Evolutionary conservation across 2,113 vertebrate genomes (phyloP), one percentile per base, ranked within the genome.

Genomic region (Corythaixoides concolor): DNA sequence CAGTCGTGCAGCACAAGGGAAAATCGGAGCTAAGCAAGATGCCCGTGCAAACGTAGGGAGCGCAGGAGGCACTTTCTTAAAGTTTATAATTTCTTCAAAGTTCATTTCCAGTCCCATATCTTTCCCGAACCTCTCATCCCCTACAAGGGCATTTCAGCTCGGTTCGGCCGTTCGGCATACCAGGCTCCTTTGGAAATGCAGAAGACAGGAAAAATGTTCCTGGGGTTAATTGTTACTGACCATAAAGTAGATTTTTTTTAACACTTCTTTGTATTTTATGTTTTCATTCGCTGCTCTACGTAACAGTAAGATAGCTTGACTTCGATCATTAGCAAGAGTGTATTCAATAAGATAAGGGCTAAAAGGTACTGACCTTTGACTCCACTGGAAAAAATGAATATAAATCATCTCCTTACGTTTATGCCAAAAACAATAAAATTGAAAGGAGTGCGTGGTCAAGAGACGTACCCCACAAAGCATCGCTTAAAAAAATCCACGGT

Each of bases 321-420:
- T 94, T 69, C 27, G 6, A 56, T 84, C 86, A 49, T 88, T 90
- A 69, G 37, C 62, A 87, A 18, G 80, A 89, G 92, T 85, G 67
- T 69, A 37, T 82, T 78, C 91, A 95, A 63, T 66, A 90, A 90
- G 74, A 50, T 33, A 49, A 82, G 58, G 66, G 53, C 90, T 82
- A 72, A 91, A 93, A 95, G 86, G 81, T 66, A 87, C 35, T 82
- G 94, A 92, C 91, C 95, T 93, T 79, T 91, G 92, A 37, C 90
- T 94, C 55, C 69, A 12, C 33, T 67, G 93, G 72, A 72, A 60
- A 80, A 47, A 81, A 81, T 50, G 50, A 85, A 73, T 93, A 72
- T 91, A 95, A 92, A 95, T 96, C 66, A 79, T 73, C 92, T 95
- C 47, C 32, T 89, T 91, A 78, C 26, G 16, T 92, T 87, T 92